Conservation (phyloP, 2,113 vertebrate species). For the Leuciscus idus region DNA sequence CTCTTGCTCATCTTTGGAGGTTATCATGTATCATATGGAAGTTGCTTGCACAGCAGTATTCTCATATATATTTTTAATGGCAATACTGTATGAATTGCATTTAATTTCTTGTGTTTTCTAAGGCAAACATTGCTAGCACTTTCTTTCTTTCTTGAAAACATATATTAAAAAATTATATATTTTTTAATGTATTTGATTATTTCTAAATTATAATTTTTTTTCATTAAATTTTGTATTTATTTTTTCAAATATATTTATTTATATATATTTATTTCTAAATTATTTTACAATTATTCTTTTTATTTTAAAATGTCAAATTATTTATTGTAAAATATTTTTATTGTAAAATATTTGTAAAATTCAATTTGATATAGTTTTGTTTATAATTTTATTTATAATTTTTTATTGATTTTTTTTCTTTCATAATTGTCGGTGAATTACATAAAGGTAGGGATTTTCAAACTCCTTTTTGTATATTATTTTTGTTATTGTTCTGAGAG, state of each 20-base stretch:
- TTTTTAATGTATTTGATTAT: background rate
- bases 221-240: background rate
- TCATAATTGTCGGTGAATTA: background rate
- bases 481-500: background rate
- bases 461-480: background rate
- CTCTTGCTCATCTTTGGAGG: background rate
- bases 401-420: background rate
- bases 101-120: background rate
- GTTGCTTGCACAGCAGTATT: background rate
- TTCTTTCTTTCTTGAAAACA: background rate
- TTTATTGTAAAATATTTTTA: background rate
- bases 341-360: background rate
- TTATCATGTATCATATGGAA: background rate
- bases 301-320: too few relatives aligned
- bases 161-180: background rate
- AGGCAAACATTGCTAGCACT: background rate
- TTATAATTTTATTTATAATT: background rate
- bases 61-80: background rate
- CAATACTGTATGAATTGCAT: background rate
- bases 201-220: background rate
- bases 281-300: background rate
- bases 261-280: background rate
- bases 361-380: background rate
- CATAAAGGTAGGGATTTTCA: background rate
- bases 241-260: background rate